phyloP scores from a whole-genome alignment of 2,888 invertebrate species.

The Desoria tigrina region DNA sequence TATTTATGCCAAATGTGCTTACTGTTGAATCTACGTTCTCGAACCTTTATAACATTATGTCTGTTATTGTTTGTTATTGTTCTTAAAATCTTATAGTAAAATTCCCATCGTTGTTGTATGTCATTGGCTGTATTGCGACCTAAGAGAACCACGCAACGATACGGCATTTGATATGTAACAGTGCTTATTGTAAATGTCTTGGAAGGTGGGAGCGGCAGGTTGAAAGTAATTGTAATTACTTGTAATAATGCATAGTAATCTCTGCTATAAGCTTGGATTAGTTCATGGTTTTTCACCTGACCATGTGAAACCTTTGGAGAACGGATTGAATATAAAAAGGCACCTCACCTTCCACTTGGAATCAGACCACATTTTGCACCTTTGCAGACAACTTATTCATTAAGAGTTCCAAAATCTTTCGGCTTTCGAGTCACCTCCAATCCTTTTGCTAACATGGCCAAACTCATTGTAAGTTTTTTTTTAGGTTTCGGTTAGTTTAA shows the following conservation, averaged over 20 bases:
- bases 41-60: no score
- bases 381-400: conserved; percentile 15
- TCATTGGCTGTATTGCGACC: no score
- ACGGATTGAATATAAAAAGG: conserved; percentile 31
- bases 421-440: conserved; percentile 22
- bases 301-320: not conserved
- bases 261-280: not conserved
- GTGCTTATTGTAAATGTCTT: no score
- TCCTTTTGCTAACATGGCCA: conserved; percentile 45
- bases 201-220: not conserved
- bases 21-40: not conserved
- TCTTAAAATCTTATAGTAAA: no score
- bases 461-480: conserved; percentile 45
- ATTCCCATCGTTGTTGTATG: no score
- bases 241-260: not conserved
- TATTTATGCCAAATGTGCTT: not conserved
- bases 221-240: not conserved
- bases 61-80: no score
- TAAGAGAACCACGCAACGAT: no score
- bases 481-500: no score
- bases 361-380: conserved; percentile 33
- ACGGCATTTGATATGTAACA: no score
- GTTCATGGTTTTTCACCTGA: conserved; percentile 4
- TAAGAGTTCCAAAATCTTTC: conserved; percentile 15
- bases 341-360: not conserved